Evolutionary conservation across 2,888 invertebrate species (phyloP), one percentile per base, ranked within the genome.

Genomic region (Limenitis arthemis): DNA sequence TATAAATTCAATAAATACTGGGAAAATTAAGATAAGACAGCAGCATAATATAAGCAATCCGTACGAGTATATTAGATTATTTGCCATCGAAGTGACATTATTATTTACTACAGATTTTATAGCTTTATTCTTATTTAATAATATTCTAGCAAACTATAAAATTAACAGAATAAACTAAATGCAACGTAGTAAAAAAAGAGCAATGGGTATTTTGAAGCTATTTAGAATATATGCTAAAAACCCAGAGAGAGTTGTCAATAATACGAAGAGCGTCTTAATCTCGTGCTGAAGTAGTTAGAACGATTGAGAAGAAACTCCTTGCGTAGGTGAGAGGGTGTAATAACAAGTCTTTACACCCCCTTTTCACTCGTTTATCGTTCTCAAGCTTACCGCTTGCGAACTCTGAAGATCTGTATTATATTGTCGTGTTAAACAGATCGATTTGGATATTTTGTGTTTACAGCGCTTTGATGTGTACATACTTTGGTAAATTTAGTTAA

Each of bases 271-370:
- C 77, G 70, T 79, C 83, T 83, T 83, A 84, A 84, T 83, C 79
- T 83, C 73, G 72, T 70, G 73, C 78, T 20, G 20, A 20, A 20
- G 20, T 20, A 20, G 79, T 79, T 79, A 76, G 77, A 72, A 74
- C 67, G 68, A 73, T 73, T 67, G 67, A 76, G 72, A 69, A 69
- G 77, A 75, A 76, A 75, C 76, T 76, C 75, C 80, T 65, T 77
- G 74, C 79, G 76, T 81, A 80, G 83, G 81, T 80, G 83, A 83
- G 79, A 81, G 81, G 80, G 84, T 82, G 83, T 82, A 81, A 82
- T 84, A 85, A 84, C 82, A 83, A 77, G 78, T 76, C 73, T 68
- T 66, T 67, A 68, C 70, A 70, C 68, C 67, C 68, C 68, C 63
- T 66, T 65, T 20, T 65, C 55, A 63, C 69, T 72, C 75, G 67